Conservation (phyloP, 2,797 vertebrate species). For the Lepilemur septentrionalis region DNA sequence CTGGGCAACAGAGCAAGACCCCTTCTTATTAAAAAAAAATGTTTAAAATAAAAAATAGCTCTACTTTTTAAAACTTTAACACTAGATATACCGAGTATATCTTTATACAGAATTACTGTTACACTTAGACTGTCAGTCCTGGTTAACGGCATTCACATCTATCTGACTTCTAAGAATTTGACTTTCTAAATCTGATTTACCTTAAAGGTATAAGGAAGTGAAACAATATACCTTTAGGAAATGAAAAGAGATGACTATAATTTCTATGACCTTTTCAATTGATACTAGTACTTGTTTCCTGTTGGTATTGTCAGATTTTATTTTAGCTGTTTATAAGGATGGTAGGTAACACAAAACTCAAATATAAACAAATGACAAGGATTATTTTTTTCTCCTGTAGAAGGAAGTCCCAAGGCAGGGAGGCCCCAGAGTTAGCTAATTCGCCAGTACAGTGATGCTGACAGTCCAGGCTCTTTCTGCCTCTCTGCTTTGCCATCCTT, state of each 20-base stretch:
- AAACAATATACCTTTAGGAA: constrained; percentile 8
- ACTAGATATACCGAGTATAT: background rate
- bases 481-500: background rate
- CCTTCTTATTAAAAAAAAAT: background rate
- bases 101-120: background rate
- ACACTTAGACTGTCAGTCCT: background rate
- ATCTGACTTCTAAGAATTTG: constrained; percentile 38
- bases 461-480: background rate
- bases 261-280: constrained; percentile 14
- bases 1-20: no score
- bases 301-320: constrained; percentile 32
- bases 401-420: background rate
- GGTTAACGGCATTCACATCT: constrained; percentile 4
- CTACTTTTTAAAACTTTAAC: background rate
- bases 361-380: constrained; percentile 13
- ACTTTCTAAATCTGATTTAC: constrained; percentile 29
- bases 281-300: constrained; percentile 26
- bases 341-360: constrained; percentile 35
- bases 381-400: background rate
- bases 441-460: background rate
- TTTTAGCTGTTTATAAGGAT: background rate
- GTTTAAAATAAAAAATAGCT: constrained; percentile 18
- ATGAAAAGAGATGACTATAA: background rate
- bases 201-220: background rate
- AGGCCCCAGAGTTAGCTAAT: background rate